phyloP scores from a whole-genome alignment of 1,140 invertebrate genomes.

The Helicoverpa armigera region DNA sequence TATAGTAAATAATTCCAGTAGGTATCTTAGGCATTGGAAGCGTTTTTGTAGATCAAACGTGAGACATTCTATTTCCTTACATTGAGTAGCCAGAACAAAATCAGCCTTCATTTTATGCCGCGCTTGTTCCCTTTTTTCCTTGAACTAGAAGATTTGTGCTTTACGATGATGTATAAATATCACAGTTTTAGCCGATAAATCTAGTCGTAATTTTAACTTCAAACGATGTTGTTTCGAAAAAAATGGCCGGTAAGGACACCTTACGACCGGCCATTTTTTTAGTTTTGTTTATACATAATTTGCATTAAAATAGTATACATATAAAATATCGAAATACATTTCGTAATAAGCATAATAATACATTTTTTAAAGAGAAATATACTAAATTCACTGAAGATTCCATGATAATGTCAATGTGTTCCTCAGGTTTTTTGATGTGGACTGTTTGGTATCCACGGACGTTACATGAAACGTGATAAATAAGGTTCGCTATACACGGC shows the following conservation, averaged over 20 bases:
- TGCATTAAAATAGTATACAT: neutral
- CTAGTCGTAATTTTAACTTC: conserved; percentile 8
- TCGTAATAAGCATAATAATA: conserved; percentile 11
- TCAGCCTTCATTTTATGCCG: too few relatives aligned
- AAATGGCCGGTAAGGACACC: conserved; percentile 8
- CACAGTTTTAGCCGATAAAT: neutral
- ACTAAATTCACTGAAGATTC: conserved; percentile 4
- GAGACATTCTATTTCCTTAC: too few relatives aligned
- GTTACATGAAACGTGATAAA: conserved; percentile 13
- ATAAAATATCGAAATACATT: neutral
- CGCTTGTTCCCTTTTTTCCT: too few relatives aligned
- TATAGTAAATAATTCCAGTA: conserved; percentile 35
- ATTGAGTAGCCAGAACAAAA: too few relatives aligned
- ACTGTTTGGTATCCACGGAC: conserved; percentile 3
- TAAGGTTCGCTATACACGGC: neutral
- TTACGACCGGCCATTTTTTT: neutral
- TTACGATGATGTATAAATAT: neutral
- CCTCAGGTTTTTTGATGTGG: conserved; percentile 10
- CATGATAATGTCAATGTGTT: conserved; percentile 13
- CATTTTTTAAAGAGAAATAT: neutral
- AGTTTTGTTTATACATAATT: conserved; percentile 2
- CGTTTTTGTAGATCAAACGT: conserved; percentile 42
- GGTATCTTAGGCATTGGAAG: conserved; percentile 34
- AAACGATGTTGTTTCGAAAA: conserved; percentile 8
- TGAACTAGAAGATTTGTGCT: too few relatives aligned